phyloP scores from a whole-genome alignment of 2,797 vertebrate genomes.

The Phoxinus dragarum region DNA sequence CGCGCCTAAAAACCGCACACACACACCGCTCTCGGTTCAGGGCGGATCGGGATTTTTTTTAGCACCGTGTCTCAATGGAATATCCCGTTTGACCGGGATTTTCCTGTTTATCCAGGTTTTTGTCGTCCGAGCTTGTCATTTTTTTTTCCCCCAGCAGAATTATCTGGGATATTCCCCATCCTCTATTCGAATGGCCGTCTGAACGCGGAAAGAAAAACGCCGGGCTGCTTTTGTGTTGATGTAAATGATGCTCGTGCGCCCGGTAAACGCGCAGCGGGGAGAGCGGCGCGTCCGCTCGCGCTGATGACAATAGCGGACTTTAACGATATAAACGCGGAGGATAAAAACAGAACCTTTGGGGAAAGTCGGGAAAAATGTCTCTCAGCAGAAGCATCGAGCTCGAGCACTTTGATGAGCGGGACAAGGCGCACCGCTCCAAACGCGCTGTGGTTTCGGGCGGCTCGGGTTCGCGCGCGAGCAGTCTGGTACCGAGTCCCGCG shows the following conservation, averaged over 20 bases:
- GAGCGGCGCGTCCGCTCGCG: neutral
- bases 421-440: conserved; percentile 83
- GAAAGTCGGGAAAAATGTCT: conserved; percentile 68
- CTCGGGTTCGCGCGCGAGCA: conserved; percentile 85
- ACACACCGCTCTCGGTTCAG: conserved; percentile 26
- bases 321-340: neutral
- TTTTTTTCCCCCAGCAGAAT: neutral
- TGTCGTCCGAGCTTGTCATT: neutral
- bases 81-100: neutral
- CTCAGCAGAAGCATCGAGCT: conserved; percentile 87
- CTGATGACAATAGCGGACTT: conserved; percentile 26
- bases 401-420: conserved; percentile 95
- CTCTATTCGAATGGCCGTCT: neutral
- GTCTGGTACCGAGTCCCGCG: conserved; percentile 93
- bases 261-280: conserved; percentile 23
- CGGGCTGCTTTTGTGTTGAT: conserved; percentile 43
- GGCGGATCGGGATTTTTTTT: conserved; percentile 12
- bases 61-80: neutral
- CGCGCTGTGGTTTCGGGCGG: conserved; percentile 47
- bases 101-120: neutral
- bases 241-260: conserved; percentile 48
- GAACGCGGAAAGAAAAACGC: conserved; percentile 13
- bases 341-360: neutral
- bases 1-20: conserved; percentile 43
- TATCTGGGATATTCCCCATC: conserved; percentile 29